These are phyloP conservation scores for Frieseomelitta varia DNA, from an alignment of 1,140 invertebrate genomes.

Conservation along the genomic window DNA sequence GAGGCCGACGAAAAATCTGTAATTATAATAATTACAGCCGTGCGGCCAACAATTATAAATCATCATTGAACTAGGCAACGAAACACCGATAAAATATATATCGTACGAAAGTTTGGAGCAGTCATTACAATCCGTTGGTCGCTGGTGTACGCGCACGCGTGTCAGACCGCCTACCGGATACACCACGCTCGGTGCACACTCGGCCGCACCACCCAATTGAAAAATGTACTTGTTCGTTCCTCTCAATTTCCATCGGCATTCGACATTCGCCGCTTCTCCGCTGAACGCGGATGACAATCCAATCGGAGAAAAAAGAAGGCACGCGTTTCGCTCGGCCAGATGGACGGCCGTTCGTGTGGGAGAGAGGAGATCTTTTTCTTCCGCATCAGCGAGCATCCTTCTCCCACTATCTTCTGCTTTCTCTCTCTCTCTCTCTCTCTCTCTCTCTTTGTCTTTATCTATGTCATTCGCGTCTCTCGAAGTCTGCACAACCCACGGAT, in stretches of 20 bases:
- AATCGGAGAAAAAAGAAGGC: conserved; percentile 54
- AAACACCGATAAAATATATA: conserved; percentile 73
- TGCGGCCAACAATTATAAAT: conserved; percentile 77
- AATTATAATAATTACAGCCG: conserved; percentile 79
- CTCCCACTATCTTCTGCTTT: no score
- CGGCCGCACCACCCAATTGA: conserved; percentile 51
- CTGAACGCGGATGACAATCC: conserved; percentile 63
- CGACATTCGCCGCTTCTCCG: conserved; percentile 36
- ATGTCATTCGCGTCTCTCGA: neutral
- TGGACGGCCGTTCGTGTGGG: conserved; percentile 29
- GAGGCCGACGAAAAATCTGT: conserved; percentile 74
- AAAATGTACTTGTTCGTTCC: conserved; percentile 65
- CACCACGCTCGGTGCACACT: neutral
- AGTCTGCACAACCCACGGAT: conserved; percentile 40
- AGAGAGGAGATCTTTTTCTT: conserved; percentile 9
- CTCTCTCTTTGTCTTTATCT: neutral
- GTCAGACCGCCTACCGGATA: conserved; percentile 23
- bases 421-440: neutral
- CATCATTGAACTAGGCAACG: conserved; percentile 78
- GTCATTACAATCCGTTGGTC: conserved; percentile 46
- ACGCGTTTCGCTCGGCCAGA: conserved; percentile 32
- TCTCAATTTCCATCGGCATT: conserved; percentile 64
- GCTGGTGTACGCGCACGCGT: conserved; percentile 1
- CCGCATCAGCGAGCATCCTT: neutral
- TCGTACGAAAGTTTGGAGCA: conserved; percentile 40